Conservation (phyloP, 64 coral and sea anemone genomes). For the Stichodactyla helianthus region DNA sequence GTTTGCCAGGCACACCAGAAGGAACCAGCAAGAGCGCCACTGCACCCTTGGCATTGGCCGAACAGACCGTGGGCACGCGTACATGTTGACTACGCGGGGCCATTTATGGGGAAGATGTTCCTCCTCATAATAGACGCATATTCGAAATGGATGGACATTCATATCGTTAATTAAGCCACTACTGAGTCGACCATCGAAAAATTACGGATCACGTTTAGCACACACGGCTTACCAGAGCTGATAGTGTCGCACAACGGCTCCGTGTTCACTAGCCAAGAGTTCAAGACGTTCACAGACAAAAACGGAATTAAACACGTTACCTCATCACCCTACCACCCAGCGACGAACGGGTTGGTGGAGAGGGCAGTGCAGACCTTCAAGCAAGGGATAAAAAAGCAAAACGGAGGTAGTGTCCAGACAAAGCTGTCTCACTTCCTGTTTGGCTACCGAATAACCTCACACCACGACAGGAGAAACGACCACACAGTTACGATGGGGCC, state of each 20-base stretch:
- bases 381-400: constrained; percentile 50
- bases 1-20: background rate
- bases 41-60: constrained; percentile 12
- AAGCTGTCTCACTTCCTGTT: too few species aligned
- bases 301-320: background rate
- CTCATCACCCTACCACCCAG: constrained; percentile 32
- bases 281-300: too few species aligned
- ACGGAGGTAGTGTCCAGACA: too few species aligned
- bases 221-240: constrained; percentile 4
- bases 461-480: too few species aligned
- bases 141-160: too few species aligned
- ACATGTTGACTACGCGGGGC: constrained; percentile 7
- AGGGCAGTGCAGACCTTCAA: background rate
- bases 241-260: background rate
- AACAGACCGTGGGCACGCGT: too few species aligned
- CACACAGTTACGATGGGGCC: background rate
- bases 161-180: background rate
- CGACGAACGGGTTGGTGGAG: constrained; percentile 13
- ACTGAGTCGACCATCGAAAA: background rate
- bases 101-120: background rate
- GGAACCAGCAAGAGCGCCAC: background rate
- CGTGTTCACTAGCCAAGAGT: too few species aligned
- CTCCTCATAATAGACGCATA: background rate
- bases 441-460: background rate
- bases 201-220: constrained; percentile 32